phyloP scores from a whole-genome alignment of 1,140 invertebrate species.

The Tetranychus urticae region DNA sequence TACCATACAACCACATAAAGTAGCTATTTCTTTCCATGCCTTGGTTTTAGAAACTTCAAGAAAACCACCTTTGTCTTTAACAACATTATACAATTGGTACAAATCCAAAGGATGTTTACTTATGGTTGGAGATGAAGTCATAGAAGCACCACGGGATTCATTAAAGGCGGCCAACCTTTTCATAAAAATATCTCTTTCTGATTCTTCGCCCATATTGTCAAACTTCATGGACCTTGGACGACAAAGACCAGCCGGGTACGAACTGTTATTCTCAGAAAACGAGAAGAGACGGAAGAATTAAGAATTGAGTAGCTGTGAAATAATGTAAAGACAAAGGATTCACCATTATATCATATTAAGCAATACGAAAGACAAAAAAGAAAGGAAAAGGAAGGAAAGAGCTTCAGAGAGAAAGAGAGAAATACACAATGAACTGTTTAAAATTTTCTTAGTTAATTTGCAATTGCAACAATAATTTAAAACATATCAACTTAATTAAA shows the following conservation, averaged over 20 bases:
- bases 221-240: background rate
- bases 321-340: background rate
- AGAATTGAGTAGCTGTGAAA: background rate
- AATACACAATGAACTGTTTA: too few species aligned
- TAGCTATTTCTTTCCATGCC: constrained; percentile 93
- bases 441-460: too few species aligned
- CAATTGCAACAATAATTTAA: too few species aligned
- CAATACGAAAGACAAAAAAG: too few species aligned
- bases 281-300: background rate
- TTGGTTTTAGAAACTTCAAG: constrained; percentile 94
- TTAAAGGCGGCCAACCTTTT: constrained; percentile 77
- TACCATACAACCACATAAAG: constrained; percentile 68
- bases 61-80: constrained; percentile 87
- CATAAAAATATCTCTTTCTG: constrained; percentile 64
- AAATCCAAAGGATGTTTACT: constrained; percentile 94
- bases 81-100: constrained; percentile 76
- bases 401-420: background rate
- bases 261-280: background rate
- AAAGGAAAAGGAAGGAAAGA: background rate
- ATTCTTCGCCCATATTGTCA: constrained; percentile 74
- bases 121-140: constrained; percentile 83
- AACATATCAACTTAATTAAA: too few species aligned
- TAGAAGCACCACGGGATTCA: constrained; percentile 72
- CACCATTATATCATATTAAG: too few species aligned
- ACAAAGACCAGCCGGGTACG: too few species aligned